Conservation (phyloP, 2,797 vertebrate species). For the Chloroceryle inda region DNA sequence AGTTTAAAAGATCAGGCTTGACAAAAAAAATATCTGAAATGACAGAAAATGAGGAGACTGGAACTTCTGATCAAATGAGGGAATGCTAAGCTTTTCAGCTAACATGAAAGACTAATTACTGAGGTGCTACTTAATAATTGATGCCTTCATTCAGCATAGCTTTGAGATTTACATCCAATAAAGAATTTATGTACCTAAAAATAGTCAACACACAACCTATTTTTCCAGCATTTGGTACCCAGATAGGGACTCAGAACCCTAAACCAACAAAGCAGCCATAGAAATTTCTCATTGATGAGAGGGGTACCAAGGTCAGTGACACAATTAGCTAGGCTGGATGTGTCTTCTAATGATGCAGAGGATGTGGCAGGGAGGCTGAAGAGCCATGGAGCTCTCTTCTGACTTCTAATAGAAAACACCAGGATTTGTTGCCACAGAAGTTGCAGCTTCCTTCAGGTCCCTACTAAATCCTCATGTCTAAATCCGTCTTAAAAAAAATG, state of each 20-base stretch:
- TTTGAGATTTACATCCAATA: constrained; percentile 48
- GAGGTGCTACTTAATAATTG: constrained; percentile 57
- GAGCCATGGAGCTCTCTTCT: not conserved
- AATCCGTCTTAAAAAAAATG: not conserved
- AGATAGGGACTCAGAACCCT: not conserved
- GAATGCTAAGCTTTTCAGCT: constrained; percentile 28
- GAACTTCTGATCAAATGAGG: constrained; percentile 39
- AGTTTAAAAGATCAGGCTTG: constrained; percentile 44
- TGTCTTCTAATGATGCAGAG: not conserved
- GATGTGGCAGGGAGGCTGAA: not conserved
- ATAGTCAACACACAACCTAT: constrained; percentile 22
- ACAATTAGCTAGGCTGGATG: not conserved
- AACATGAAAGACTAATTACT: constrained; percentile 59
- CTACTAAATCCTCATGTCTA: not conserved
- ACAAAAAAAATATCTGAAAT: constrained; percentile 34
- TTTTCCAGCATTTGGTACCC: constrained; percentile 1
- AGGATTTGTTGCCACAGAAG: not conserved
- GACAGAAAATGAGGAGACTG: not conserved
- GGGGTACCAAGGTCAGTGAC: not conserved
- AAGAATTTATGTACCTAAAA: constrained; percentile 59
- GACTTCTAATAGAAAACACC: not conserved
- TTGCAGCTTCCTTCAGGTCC: not conserved
- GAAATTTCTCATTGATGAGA: not conserved
- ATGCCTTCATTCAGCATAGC: constrained; percentile 20
- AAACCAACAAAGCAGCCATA: not conserved